These are phyloP conservation scores for Baryphthengus martii DNA, from an alignment of 2,113 vertebrate genomes.

Conservation along the genomic window DNA sequence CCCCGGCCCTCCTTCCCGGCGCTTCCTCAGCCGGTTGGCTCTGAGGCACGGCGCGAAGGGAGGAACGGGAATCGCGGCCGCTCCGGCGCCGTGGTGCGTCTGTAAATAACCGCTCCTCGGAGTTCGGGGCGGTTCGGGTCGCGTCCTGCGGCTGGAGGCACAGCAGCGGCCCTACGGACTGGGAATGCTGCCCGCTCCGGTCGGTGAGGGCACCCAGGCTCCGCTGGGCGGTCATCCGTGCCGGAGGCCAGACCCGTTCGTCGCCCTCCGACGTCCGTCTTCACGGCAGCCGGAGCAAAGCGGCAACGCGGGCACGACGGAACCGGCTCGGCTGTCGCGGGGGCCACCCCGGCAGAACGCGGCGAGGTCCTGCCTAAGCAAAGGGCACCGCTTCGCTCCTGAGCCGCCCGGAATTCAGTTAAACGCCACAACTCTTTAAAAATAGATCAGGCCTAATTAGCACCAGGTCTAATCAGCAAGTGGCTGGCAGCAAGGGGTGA, in stretches of 20 bases:
- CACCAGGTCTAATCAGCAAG: neutral
- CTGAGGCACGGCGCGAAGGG: neutral
- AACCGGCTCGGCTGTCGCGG: neutral
- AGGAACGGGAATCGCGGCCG: neutral
- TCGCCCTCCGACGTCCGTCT: neutral
- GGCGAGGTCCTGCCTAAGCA: neutral
- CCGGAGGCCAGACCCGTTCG: neutral
- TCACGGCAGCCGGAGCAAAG: neutral
- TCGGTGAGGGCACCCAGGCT: neutral
- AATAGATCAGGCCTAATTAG: neutral
- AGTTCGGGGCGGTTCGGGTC: neutral
- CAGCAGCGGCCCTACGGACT: neutral
- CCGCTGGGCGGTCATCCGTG: neutral
- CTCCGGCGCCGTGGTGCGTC: neutral
- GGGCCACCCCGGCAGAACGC: neutral
- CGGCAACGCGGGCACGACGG: too few relatives aligned
- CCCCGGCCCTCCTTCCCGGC: neutral
- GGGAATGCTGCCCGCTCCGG: neutral
- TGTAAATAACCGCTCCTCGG: neutral
- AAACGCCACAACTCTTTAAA: neutral
- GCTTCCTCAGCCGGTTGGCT: neutral
- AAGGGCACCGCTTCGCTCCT: neutral
- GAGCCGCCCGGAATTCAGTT: neutral
- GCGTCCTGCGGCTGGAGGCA: neutral
- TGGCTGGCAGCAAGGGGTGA: neutral